Conservation (phyloP, 2,888 invertebrate species). For the Sesamia inferens region DNA sequence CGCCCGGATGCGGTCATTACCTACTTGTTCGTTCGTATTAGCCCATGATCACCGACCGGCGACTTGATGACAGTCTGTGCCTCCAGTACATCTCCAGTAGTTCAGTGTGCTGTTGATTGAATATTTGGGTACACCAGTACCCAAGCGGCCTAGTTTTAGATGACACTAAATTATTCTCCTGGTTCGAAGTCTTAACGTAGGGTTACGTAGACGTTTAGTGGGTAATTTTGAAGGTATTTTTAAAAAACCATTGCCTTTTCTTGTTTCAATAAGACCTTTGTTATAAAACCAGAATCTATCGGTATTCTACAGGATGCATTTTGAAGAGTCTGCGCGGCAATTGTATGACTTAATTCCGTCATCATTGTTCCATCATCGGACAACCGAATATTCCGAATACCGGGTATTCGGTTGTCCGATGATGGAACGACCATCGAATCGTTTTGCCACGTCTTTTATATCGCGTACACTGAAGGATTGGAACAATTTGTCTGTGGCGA, state of each 20-base stretch:
- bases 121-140: constrained; percentile 28
- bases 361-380: too few relatives aligned
- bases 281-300: too few relatives aligned
- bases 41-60: constrained; percentile 46
- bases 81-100: constrained; percentile 2
- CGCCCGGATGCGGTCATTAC: constrained; percentile 67
- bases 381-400: too few relatives aligned
- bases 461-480: too few relatives aligned
- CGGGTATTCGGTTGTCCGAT: too few relatives aligned
- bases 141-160: constrained; percentile 7
- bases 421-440: too few relatives aligned
- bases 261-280: background rate
- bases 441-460: too few relatives aligned
- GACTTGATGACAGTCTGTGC: constrained; percentile 38
- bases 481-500: too few relatives aligned
- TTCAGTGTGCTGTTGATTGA: constrained; percentile 8
- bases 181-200: background rate
- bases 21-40: constrained; percentile 60
- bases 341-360: too few relatives aligned
- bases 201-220: background rate
- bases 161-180: constrained; percentile 1
- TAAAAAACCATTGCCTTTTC: background rate
- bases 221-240: background rate
- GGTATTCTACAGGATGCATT: too few relatives aligned
- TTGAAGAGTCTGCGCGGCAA: too few relatives aligned